A percentile compares a stretch with the other conserved stretches of the same genome.
phyloP scores from a whole-genome alignment of 2,797 vertebrate species.

The Smutsia gigantea region DNA sequence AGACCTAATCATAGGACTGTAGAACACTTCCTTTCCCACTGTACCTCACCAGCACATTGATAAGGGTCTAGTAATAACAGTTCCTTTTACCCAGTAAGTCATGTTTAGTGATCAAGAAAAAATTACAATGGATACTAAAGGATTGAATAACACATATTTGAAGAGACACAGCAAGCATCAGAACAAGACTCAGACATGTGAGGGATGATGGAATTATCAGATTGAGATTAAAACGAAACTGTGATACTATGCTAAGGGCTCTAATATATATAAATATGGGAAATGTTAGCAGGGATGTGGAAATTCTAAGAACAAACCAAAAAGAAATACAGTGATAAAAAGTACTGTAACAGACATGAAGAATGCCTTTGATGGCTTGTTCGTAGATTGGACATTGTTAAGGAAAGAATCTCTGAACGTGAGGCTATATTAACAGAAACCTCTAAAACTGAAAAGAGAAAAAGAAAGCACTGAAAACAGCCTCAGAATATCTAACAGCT shows the following conservation, averaged over 20 bases:
- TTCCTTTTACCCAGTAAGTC: neutral
- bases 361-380: neutral
- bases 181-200: neutral
- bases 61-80: neutral
- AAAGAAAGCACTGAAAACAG: neutral
- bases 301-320: neutral
- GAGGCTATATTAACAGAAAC: neutral
- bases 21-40: neutral
- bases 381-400: neutral
- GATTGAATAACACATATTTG: neutral
- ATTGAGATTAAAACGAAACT: neutral
- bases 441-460: neutral
- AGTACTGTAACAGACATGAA: neutral
- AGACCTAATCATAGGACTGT: neutral
- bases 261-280: neutral
- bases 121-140: neutral
- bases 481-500: neutral
- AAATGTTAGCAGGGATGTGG: neutral
- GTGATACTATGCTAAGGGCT: neutral
- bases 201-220: neutral
- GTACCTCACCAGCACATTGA: neutral
- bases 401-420: neutral
- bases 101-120: neutral
- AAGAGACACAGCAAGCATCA: neutral
- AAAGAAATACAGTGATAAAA: neutral